Conservation (phyloP, 2,797 vertebrate species). For the Potorous gilbertii region DNA sequence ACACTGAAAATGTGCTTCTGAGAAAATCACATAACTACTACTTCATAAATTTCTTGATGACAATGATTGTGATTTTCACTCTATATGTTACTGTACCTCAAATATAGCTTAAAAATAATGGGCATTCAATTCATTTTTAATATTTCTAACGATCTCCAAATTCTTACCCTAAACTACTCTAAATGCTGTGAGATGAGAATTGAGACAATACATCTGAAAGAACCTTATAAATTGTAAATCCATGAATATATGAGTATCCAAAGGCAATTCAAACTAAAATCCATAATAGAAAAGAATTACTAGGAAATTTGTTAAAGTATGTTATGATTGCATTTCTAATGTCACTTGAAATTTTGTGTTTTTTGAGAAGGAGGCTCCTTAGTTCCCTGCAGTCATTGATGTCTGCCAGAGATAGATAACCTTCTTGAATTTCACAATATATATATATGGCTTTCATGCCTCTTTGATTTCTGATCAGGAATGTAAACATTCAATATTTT, state of each 20-base stretch:
- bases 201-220: background rate
- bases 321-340: background rate
- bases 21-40: background rate
- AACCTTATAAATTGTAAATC: background rate
- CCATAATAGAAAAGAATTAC: background rate
- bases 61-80: background rate
- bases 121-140: background rate
- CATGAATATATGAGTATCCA: background rate
- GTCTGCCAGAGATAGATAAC: background rate
- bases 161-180: background rate
- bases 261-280: background rate
- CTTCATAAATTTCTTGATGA: background rate
- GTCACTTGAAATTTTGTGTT: background rate
- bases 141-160: background rate
- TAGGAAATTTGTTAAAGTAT: background rate
- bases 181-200: background rate
- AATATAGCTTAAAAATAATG: background rate
- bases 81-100: background rate
- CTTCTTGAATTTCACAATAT: background rate
- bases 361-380: background rate
- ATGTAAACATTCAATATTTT: background rate
- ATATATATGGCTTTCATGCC: background rate
- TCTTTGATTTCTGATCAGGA: background rate
- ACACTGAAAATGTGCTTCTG: background rate
- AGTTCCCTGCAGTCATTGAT: background rate